phyloP scores from a whole-genome alignment of 2,113 vertebrate genomes.

The Sterrhoptilus dennistouni region DNA sequence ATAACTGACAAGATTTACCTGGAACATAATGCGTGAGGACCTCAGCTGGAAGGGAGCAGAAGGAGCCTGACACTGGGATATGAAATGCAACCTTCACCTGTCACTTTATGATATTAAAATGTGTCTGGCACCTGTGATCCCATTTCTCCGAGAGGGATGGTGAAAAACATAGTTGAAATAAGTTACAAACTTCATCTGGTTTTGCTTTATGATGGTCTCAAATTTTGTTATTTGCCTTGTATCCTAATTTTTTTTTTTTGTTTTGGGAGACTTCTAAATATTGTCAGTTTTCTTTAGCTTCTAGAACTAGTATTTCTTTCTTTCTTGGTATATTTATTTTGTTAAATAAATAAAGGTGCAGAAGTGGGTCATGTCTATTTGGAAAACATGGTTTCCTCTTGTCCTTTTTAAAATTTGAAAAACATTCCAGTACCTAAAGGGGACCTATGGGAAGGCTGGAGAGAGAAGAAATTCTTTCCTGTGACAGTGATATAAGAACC shows the following conservation, averaged over 20 bases:
- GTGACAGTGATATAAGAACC: accelerated
- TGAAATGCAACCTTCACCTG: constrained; percentile 46
- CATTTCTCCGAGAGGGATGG: not conserved
- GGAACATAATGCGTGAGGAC: not conserved
- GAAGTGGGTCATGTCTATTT: not conserved
- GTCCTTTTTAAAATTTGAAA: not conserved
- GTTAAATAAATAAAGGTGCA: not conserved
- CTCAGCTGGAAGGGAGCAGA: constrained; percentile 31
- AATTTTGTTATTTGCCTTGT: not conserved
- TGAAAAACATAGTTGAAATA: not conserved
- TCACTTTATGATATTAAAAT: constrained; percentile 50
- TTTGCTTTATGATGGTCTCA: not conserved
- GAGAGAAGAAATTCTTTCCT: not conserved
- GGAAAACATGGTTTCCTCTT: not conserved
- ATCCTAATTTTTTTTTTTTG: not conserved
- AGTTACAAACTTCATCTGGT: not conserved
- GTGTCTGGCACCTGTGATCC: not conserved
- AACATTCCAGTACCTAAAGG: not conserved
- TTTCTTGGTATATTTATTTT: not conserved
- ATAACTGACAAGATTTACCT: constrained; percentile 56
- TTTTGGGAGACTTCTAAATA: not conserved
- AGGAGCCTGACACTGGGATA: constrained; percentile 26
- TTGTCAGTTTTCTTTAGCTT: not conserved
- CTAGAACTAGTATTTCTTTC: not conserved
- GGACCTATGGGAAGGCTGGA: not conserved